Base-by-base conservation (phyloP, 2,888 invertebrate species). In the Eristalis intricaria region DNA sequence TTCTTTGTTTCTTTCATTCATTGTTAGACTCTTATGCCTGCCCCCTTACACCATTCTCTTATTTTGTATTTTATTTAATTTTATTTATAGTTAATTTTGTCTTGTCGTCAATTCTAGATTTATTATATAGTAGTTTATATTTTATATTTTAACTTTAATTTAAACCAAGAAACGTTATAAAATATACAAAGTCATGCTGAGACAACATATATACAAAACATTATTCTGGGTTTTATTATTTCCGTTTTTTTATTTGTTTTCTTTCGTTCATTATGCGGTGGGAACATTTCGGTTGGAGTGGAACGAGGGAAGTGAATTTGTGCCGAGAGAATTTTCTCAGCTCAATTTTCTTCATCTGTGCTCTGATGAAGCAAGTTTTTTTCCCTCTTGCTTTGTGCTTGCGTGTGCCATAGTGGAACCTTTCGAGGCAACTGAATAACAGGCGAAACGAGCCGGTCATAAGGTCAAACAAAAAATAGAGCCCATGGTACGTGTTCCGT, bases 161-260 rank as follows among this genome's bases (percentile, higher is more conserved):
- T 87, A 87, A 87, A 87, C 79, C 79, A 79, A 84, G 73, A 87
- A 86, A 60, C 78, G 65, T 69, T 87, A 84, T 77, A 68, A 84
- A 87, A 87, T 87, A 87, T 84, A 87, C 87, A 87, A 84, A 87
- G 87, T 87, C 87, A 84, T 84, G 76, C 71, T 79, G 65, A 80
- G 87, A 87, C 87, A 80, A 73, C 74, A 84, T 87, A 79, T 87
- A 38, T 74, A 82, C 61, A 70, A 86, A 79, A 83, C 2, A 66
- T 38, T 63, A 69, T 61, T 50, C 64, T 81, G 56, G 56, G 63
- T 81, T 64, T 75, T 74, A 56, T 75, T 79, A 56, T 74, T 81
- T 50, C 5, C 1, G 4, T 63, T 32, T 32, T 0, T 32, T 32
- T 32, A 1, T 8, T 40, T n/a, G n/a, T 58, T 60, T n/a, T 22